Percentiles rank a stretch among this genome's conserved stretches.
Conservation (phyloP, 2,797 vertebrate genomes). For the Scarus forsteni region DNA sequence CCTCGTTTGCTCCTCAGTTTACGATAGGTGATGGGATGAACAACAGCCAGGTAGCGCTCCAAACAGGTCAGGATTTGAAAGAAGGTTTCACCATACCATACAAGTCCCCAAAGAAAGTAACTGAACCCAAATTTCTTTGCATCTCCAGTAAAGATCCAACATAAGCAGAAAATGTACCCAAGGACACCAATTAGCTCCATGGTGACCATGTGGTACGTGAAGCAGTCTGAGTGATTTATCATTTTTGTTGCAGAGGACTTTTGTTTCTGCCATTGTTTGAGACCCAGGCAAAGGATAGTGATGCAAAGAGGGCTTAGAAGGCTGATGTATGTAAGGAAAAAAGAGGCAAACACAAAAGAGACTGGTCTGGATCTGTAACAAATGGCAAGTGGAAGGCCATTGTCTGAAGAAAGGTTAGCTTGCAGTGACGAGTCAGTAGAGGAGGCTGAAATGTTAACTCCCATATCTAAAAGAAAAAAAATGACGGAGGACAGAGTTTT, state of each 20-base stretch:
- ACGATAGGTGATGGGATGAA: slow-evolving; percentile 37
- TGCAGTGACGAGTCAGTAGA: too few species aligned
- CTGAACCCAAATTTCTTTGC: accelerated
- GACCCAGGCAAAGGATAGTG: slow-evolving; percentile 22
- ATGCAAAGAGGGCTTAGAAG: slow-evolving; percentile 26
- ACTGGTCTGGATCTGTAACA: neutral
- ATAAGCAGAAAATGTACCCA: accelerated
- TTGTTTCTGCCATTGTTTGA: slow-evolving; percentile 3
- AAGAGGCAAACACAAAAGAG: neutral
- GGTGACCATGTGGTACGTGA: slow-evolving; percentile 21
- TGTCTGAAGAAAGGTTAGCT: too few species aligned
- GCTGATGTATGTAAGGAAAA: neutral
- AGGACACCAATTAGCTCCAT: neutral
- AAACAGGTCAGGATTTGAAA: slow-evolving; percentile 35
- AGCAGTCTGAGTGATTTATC: slow-evolving; percentile 21
- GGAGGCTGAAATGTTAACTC: too few species aligned
- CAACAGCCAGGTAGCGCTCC: slow-evolving; percentile 43
- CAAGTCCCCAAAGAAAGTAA: accelerated
- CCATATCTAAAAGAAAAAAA: too few species aligned
- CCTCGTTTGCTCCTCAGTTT: slow-evolving; percentile 11
- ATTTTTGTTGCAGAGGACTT: neutral
- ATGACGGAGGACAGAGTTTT: too few species aligned
- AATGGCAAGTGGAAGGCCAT: neutral
- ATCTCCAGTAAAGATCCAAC: accelerated
- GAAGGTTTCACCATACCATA: neutral